These are phyloP conservation scores for Microctenopoma stevenorrisi DNA, from an alignment of 2,797 vertebrate species.

Conservation along the genomic window DNA sequence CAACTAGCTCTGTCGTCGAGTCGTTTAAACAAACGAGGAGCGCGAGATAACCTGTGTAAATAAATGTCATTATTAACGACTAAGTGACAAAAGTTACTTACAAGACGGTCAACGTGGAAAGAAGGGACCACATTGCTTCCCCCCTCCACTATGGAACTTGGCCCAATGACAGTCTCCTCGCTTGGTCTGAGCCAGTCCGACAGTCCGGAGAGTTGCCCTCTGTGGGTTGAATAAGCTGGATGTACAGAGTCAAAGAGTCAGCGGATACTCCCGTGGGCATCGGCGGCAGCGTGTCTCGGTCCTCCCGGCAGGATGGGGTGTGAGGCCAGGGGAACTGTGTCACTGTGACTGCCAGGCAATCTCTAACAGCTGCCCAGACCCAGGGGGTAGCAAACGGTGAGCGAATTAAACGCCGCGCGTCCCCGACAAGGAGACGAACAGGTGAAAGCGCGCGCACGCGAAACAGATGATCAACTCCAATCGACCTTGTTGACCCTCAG, in stretches of 20 bases:
- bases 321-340: constrained; percentile 70
- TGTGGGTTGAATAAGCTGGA: constrained; percentile 77
- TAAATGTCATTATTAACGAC: constrained; percentile 11
- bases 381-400: constrained; percentile 63
- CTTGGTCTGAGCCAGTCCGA: constrained; percentile 81
- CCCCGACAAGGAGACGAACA: constrained; percentile 76
- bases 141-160: constrained; percentile 83
- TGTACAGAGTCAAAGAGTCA: constrained; percentile 80
- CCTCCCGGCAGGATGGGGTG: constrained; percentile 62
- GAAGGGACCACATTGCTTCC: constrained; percentile 88
- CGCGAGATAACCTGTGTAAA: constrained; percentile 3
- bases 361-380: constrained; percentile 79
- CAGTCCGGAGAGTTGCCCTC: constrained; percentile 73
- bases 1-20: constrained; percentile 1
- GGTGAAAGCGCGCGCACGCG: constrained; percentile 83
- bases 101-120: constrained; percentile 89
- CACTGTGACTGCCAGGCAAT: constrained; percentile 81
- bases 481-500: constrained; percentile 61
- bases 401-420: constrained; percentile 74
- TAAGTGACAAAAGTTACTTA: constrained; percentile 77
- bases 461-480: constrained; percentile 59
- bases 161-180: constrained; percentile 81
- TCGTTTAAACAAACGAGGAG: constrained; percentile 39
- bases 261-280: constrained; percentile 81
- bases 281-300: constrained; percentile 76